Conservation (phyloP, 2,797 vertebrate species). For the Perodicticus potto region DNA sequence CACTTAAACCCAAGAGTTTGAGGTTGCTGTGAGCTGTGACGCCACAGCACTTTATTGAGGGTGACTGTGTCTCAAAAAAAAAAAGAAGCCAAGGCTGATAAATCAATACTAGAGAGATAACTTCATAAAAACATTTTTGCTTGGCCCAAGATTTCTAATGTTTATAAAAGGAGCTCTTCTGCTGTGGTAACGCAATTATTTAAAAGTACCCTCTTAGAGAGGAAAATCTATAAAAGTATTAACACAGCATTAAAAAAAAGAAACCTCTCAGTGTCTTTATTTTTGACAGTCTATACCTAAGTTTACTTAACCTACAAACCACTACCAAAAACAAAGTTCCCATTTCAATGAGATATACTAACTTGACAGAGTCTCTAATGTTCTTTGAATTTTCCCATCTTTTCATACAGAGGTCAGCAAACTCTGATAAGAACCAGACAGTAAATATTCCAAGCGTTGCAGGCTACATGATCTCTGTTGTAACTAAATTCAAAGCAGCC, state of each 20-base stretch:
- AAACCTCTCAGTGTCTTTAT: neutral
- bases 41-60: no score
- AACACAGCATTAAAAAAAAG: neutral
- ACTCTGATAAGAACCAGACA: neutral
- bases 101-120: neutral
- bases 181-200: neutral
- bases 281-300: conserved; percentile 35
- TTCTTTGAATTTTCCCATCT: neutral
- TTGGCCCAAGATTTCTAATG: conserved; percentile 11
- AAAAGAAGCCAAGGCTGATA: neutral
- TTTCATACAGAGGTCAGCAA: neutral
- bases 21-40: no score
- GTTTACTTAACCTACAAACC: conserved; percentile 49
- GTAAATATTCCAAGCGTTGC: neutral
- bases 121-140: neutral
- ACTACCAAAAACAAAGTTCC: conserved; percentile 21
- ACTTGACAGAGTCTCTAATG: neutral
- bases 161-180: conserved; percentile 49
- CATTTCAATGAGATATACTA: conserved; percentile 33
- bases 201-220: neutral
- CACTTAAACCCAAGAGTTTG: no score
- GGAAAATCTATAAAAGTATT: conserved; percentile 25
- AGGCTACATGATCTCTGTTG: neutral
- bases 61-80: no score
- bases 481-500: neutral